Conservation (phyloP, 2,797 vertebrate species). For the Buceros bicornis region DNA sequence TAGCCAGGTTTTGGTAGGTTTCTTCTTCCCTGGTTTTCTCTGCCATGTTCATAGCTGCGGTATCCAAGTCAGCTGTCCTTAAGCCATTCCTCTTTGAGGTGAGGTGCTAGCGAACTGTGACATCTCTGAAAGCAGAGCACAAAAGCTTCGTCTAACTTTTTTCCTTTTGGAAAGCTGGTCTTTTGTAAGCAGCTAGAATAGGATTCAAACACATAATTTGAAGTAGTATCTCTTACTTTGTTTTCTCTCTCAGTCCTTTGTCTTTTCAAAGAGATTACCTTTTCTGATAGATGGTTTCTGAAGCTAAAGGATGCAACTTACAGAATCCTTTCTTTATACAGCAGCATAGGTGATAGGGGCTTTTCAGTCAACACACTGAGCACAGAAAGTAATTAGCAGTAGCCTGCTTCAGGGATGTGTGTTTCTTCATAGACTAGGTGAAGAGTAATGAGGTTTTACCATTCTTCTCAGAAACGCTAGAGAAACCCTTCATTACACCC, state of each 20-base stretch:
- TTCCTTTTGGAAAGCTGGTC: not conserved
- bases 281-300: not conserved
- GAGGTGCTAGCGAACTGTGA: not conserved
- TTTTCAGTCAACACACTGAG: not conserved
- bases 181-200: slow-evolving; percentile 19
- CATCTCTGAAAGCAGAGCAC: not conserved
- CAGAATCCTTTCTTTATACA: not conserved
- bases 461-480: not conserved
- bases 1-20: not conserved
- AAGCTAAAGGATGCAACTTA: not conserved
- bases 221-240: not conserved
- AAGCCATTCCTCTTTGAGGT: not conserved
- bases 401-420: not conserved
- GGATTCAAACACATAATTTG: not conserved
- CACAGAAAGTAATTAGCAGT: not conserved
- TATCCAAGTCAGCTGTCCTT: not conserved
- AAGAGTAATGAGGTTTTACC: not conserved
- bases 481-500: not conserved
- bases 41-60: not conserved
- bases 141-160: not conserved
- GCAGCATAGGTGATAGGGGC: not conserved
- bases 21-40: not conserved
- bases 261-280: not conserved
- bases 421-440: not conserved
- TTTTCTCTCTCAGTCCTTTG: not conserved